A percentile compares a stretch with the other conserved stretches of the same genome.
Conservation (phyloP, 2,113 vertebrate species). For the Phalacrocorax aristotelis region DNA sequence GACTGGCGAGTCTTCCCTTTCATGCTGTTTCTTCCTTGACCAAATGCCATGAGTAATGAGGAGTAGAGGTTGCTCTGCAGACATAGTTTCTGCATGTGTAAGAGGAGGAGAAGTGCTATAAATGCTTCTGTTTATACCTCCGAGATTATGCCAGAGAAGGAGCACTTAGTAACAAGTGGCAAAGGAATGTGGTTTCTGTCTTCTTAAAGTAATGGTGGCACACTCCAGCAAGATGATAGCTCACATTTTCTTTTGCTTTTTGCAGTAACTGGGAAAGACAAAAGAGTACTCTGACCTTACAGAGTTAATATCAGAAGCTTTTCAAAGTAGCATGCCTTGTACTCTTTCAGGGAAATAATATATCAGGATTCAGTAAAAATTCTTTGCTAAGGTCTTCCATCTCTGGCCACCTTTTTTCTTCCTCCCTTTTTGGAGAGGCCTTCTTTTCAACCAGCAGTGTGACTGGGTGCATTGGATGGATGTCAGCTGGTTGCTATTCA, state of each 20-base stretch:
- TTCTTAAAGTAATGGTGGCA: not conserved
- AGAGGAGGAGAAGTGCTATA: not conserved
- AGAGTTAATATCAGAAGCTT: not conserved
- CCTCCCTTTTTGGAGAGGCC: not conserved
- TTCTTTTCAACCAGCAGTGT: not conserved
- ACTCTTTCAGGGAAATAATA: not conserved
- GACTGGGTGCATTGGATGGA: not conserved
- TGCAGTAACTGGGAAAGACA: not conserved
- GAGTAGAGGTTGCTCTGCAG: not conserved
- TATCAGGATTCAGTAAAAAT: not conserved
- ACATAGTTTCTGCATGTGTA: not conserved
- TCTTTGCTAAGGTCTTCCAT: not conserved
- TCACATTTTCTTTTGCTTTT: not conserved
- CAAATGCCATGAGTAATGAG: not conserved
- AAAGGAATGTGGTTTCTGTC: not conserved
- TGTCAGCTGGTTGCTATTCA: not conserved
- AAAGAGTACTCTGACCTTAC: not conserved
- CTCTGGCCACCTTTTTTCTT: not conserved
- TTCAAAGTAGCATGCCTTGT: not conserved
- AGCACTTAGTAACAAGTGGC: not conserved
- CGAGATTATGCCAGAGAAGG: not conserved
- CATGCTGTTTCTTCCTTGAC: not conserved
- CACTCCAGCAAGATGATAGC: not conserved
- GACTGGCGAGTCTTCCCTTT: rapidly evolving
- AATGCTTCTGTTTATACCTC: not conserved